phyloP scores from a whole-genome alignment of 2,113 vertebrate species.

The Polypterus senegalus region DNA sequence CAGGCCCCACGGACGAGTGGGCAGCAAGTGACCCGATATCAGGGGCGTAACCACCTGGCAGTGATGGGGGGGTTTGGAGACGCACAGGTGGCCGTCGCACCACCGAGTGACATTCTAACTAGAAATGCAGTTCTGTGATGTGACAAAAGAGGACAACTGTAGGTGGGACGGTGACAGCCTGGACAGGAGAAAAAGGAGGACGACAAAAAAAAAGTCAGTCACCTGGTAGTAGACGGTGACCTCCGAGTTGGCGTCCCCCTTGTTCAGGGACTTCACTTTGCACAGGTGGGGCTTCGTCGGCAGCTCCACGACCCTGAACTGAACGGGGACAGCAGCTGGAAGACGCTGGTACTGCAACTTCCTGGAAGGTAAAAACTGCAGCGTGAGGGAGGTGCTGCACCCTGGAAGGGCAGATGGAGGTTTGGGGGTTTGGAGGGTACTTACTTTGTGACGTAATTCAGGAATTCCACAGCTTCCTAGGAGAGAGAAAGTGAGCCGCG shows the following conservation, averaged over 20 bases:
- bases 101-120: too few species aligned
- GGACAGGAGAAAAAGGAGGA: not conserved
- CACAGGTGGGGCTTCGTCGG: slow-evolving; percentile 66
- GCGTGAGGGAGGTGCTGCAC: too few species aligned
- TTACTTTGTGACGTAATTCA: slow-evolving; percentile 47
- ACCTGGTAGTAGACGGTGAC: slow-evolving; percentile 95
- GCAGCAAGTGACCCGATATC: too few species aligned
- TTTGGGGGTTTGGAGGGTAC: slow-evolving; percentile 21
- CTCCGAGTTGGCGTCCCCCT: slow-evolving; percentile 83
- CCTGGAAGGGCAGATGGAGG: slow-evolving; percentile 3
- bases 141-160: too few species aligned
- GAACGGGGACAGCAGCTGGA: slow-evolving; percentile 64
- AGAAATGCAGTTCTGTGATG: too few species aligned
- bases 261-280: slow-evolving; percentile 86
- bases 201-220: not conserved
- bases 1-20: too few species aligned
- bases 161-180: too few species aligned
- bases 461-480: slow-evolving; percentile 48
- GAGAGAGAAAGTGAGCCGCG: slow-evolving; percentile 9
- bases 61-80: too few species aligned
- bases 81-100: too few species aligned
- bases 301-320: slow-evolving; percentile 81
- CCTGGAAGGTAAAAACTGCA: slow-evolving; percentile 34
- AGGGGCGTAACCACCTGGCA: too few species aligned
- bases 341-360: slow-evolving; percentile 67